Conservation (phyloP, 2,888 invertebrate genomes). For the Lycia hirtaria region DNA sequence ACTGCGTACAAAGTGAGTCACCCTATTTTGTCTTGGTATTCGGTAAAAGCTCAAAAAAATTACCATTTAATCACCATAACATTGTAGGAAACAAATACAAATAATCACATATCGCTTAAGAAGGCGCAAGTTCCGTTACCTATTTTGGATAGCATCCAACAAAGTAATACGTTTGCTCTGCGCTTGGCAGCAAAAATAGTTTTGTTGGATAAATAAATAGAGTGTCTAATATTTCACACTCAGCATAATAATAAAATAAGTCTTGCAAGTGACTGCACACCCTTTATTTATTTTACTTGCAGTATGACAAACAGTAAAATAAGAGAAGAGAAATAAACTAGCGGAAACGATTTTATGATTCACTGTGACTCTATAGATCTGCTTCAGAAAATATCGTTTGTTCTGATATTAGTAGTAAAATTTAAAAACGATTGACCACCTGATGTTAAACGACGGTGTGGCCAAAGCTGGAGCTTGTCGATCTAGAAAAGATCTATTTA, state of each 20-base stretch:
- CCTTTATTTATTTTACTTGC: constrained; percentile 7
- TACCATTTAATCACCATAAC: constrained; percentile 4
- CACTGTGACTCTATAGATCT: background rate
- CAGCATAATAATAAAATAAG: constrained; percentile 18
- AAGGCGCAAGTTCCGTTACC: constrained; percentile 46
- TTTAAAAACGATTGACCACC: too few relatives aligned
- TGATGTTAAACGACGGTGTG: too few relatives aligned
- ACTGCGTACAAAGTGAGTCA: too few relatives aligned
- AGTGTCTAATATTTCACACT: constrained; percentile 27
- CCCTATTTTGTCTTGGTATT: too few relatives aligned
- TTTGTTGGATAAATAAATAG: constrained; percentile 36
- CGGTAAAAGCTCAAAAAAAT: background rate
- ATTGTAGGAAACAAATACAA: constrained; percentile 13
- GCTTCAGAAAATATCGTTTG: too few relatives aligned
- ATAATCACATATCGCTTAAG: constrained; percentile 37
- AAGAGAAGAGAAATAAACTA: constrained; percentile 1
- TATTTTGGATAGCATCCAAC: constrained; percentile 62
- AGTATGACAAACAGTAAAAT: constrained; percentile 4
- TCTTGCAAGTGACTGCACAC: constrained; percentile 17
- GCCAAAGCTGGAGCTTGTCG: too few relatives aligned
- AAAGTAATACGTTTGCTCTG: constrained; percentile 55
- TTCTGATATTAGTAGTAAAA: too few relatives aligned
- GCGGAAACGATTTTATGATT: constrained; percentile 3
- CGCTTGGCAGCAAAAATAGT: constrained; percentile 53
- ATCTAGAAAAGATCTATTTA: too few relatives aligned